phyloP scores from a whole-genome alignment of 1,140 invertebrate species.

The Hestina assimilis region DNA sequence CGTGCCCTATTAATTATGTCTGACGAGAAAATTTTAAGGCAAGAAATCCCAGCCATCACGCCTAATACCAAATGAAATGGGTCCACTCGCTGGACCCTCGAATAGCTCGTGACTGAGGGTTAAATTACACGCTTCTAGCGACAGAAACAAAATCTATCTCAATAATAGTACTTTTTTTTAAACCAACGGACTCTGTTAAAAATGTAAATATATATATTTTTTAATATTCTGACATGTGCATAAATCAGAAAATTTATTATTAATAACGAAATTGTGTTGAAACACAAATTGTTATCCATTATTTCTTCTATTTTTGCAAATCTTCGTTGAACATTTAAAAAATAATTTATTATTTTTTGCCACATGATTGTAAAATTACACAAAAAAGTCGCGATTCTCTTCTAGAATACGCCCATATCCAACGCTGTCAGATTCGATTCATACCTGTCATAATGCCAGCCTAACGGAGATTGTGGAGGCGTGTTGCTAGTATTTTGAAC shows the following conservation, averaged over 20 bases:
- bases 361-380: too few relatives aligned
- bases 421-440: constrained; percentile 35
- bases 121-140: constrained; percentile 8
- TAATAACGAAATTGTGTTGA: too few relatives aligned
- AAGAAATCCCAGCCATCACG: constrained; percentile 65
- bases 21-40: constrained; percentile 66
- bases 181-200: too few relatives aligned
- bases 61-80: constrained; percentile 73
- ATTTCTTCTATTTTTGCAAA: too few relatives aligned
- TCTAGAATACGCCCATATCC: constrained; percentile 13
- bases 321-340: too few relatives aligned
- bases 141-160: not conserved
- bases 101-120: constrained; percentile 35
- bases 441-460: constrained; percentile 47
- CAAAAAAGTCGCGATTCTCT: constrained; percentile 9
- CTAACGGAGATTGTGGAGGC: constrained; percentile 47
- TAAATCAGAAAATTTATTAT: too few relatives aligned
- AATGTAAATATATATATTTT: too few relatives aligned
- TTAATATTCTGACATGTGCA: too few relatives aligned
- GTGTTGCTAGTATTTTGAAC: constrained; percentile 42
- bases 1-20: constrained; percentile 65
- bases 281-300: too few relatives aligned
- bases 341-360: too few relatives aligned
- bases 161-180: too few relatives aligned
- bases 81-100: constrained; percentile 51